Evolutionary conservation across 2,797 vertebrate species (phyloP), one percentile per base, ranked within the genome.

Genomic region (Mormyrus proboscirostris): DNA sequence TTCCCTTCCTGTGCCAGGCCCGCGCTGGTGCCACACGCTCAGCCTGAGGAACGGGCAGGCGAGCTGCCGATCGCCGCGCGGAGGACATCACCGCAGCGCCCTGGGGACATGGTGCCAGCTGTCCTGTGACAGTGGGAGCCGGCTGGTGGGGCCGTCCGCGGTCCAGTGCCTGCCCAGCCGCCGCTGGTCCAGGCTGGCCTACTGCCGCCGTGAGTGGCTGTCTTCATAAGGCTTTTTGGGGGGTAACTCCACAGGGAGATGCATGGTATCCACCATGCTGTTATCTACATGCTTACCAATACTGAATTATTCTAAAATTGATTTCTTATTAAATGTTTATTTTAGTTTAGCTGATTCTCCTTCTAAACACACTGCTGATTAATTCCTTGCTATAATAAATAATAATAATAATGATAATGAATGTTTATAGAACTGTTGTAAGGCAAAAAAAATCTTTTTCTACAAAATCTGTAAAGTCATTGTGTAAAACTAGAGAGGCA

Each of bases 41-140:
- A 95, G 92, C 44, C 93, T 99, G 92, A 93, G 96, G 93, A 96
- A 97, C 0, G 98, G 98, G 25, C 97, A 98, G 88, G 95, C 96
- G 25, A 93, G 94, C 25, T 99, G 98, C 92, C 96, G 94, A 89
- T 98, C 98, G 0, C 97, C 98, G 0, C 94, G 92, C 6, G 97
- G 98, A 12, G 91, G 94, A 0, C 91, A 94, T 84, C 95, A 97
- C 94, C 95, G 90, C 89, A 97, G 97, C 94, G 97, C 96, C 4
- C 93, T 98, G 91, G 98, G 97, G 0, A 98, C 97, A 0, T 97
- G 96, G 90, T 99, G 98, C 0, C 92, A 96, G 91, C 94, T 99
- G 92, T 96, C 94, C 90, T 99, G 98, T 7, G 91, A 98, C 90
- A 96, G 94, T 0, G 98, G 98, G 2, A 97, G 97, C 94, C 95